Evolutionary conservation across 1,140 invertebrate genomes (phyloP).

Genomic region (Hestina assimilis): DNA sequence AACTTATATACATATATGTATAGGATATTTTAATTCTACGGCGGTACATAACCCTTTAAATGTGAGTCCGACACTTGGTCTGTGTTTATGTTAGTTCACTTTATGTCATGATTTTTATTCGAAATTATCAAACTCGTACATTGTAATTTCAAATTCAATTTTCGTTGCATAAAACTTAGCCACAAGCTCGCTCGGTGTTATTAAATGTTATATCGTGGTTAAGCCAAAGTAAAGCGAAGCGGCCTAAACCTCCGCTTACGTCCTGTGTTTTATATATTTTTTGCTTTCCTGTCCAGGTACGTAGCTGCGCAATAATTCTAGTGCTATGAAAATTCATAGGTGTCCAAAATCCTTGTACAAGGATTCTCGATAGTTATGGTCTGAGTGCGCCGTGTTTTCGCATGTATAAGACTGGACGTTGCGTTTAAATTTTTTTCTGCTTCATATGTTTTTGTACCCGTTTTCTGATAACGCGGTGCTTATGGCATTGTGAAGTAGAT

Average conservation of each 20-base stretch:
- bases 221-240: background rate
- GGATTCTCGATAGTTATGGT: conserved; percentile 18
- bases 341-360: conserved; percentile 12
- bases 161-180: background rate
- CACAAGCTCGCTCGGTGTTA: too few species aligned
- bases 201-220: conserved; percentile 1
- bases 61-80: too few species aligned
- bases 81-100: too few species aligned
- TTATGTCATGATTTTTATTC: too few species aligned
- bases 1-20: too few species aligned
- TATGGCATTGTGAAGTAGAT: too few species aligned
- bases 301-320: conserved; percentile 17
- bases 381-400: conserved; percentile 23
- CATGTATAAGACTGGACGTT: conserved; percentile 23
- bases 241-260: conserved; percentile 2
- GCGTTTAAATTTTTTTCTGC: conserved; percentile 29
- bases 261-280: conserved; percentile 6
- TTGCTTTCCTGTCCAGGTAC: conserved; percentile 5
- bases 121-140: too few species aligned
- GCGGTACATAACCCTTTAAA: too few species aligned
- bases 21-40: too few species aligned
- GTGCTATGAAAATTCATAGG: conserved; percentile 24
- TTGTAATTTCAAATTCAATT: conserved; percentile 6
- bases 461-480: too few species aligned
- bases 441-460: too few species aligned